Evolutionary conservation across 2,113 vertebrate species (phyloP).

Genomic region (Vulpes lagopus): DNA sequence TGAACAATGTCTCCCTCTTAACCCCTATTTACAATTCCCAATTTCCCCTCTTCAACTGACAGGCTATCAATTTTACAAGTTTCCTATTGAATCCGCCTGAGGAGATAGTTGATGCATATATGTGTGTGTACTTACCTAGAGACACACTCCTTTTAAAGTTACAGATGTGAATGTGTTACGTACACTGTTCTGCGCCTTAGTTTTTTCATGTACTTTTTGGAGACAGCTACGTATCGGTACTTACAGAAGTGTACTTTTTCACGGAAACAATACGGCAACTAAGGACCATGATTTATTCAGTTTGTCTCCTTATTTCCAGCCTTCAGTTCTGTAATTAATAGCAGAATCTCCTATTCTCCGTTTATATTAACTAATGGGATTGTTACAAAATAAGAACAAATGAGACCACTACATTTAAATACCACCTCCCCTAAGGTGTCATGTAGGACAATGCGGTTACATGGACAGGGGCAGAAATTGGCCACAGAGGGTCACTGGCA

Average conservation of each 20-base stretch:
- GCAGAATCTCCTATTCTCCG: neutral
- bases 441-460: neutral
- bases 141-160: neutral
- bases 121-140: neutral
- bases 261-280: neutral
- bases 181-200: neutral
- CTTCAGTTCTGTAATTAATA: neutral
- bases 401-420: neutral
- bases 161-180: neutral
- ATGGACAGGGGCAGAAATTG: neutral
- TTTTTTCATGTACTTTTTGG: neutral
- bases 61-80: neutral
- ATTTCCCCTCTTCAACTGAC: neutral
- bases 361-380: neutral
- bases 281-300: neutral
- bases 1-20: neutral
- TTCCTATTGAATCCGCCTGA: neutral
- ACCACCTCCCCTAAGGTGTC: neutral
- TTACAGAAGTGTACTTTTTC: neutral
- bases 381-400: conserved; percentile 15
- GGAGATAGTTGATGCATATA: neutral
- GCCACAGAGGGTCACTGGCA: neutral
- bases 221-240: neutral
- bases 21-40: neutral
- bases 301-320: neutral